Evolutionary conservation across 2,113 vertebrate genomes (phyloP), one percentile per base, ranked within the genome.

Genomic region (Cavia aperea): DNA sequence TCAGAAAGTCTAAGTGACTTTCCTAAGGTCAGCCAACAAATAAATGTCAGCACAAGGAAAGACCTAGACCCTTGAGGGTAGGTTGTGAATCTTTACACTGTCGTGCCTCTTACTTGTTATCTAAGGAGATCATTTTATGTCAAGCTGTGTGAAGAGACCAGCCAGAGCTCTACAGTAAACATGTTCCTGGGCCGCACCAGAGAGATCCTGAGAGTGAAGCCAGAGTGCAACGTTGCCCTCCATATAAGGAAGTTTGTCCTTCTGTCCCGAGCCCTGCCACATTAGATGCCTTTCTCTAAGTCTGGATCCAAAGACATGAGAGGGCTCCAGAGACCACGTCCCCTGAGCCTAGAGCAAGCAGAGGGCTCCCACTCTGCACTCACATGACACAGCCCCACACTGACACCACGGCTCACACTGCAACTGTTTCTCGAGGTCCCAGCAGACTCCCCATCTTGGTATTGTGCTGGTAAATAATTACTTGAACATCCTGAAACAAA

Each of bases 401-500:
- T 18, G 62, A 46, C 6, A 39, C 56, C 49, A 39, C 62, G 68
- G 68, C 31, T 16, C 29, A 51, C 31, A 8, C 21, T 26, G 43
- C n/a, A 75, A 75, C 39, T 58, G 63, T 85, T 95, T 90, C 16
- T 63, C 43, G 43, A 94, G 51, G 51, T 29, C 49, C 62, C 77
- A 88, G 54, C 2, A 43, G 31, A 86, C 19, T 7, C 60, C 23
- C 5, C 29, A 21, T 49, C 66, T 82, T 86, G 75, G 39, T 54
- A 62, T 6, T 49, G 3, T n/a, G 39, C 31, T 85, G 85, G 77
- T 56, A 91, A 86, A 56, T 72, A 81, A 83, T 91, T 92, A 77
- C 46, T 56, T 63, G 83, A 90, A 93, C 89, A 94, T 91, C 14
- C 60, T 89, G 58, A 95, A 94, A 91, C 13, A 19, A 58, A 36